phyloP scores from a whole-genome alignment of 2,797 vertebrate species.

The Furcifer pardalis region DNA sequence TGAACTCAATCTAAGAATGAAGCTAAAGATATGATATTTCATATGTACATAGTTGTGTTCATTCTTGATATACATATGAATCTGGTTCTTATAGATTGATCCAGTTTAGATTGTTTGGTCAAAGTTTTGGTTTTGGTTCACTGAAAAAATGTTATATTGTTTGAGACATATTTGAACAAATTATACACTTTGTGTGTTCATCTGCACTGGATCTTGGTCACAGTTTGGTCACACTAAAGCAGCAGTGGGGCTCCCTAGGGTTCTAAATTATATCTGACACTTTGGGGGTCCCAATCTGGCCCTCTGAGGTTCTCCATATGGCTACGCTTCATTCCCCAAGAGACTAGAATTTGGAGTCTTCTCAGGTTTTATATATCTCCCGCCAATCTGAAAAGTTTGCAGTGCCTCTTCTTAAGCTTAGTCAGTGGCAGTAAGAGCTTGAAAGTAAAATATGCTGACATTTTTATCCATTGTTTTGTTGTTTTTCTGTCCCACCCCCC shows the following conservation, averaged over 20 bases:
- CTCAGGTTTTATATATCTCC: background rate
- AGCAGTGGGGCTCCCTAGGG: background rate
- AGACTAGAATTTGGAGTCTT: background rate
- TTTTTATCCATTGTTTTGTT: too few relatives aligned
- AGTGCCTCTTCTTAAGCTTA: too few relatives aligned
- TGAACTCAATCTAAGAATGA: background rate
- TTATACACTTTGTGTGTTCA: background rate
- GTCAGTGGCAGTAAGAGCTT: too few relatives aligned
- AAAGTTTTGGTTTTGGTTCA: slow-evolving; percentile 52
- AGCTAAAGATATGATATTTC: slow-evolving; percentile 4
- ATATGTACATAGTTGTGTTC: background rate
- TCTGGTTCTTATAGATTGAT: background rate
- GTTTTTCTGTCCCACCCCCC: too few relatives aligned
- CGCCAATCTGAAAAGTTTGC: too few relatives aligned
- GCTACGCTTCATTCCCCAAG: background rate
- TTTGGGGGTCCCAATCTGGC: background rate
- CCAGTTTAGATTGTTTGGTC: slow-evolving; percentile 32
- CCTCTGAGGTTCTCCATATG: background rate
- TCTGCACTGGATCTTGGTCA: background rate
- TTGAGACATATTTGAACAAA: background rate
- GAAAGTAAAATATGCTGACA: too few relatives aligned
- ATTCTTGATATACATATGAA: background rate
- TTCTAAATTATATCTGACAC: background rate
- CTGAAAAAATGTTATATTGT: slow-evolving; percentile 34
- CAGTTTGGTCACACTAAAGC: background rate